Evolutionary conservation across 2,113 vertebrate species (phyloP).

Genomic region (Addax nasomaculatus): DNA sequence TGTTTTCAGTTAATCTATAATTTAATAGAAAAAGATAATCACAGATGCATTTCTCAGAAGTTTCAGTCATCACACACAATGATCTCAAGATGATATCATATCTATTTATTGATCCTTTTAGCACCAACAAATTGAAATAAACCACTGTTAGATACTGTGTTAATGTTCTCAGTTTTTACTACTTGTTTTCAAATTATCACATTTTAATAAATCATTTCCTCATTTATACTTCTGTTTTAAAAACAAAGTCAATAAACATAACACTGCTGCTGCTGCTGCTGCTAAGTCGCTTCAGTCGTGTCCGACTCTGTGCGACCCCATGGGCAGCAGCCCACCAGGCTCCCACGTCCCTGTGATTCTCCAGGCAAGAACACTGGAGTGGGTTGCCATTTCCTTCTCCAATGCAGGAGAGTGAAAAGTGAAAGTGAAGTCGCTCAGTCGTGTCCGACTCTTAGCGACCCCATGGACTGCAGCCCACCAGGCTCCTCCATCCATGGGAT

Average conservation of each 20-base stretch:
- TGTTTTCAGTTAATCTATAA: constrained; percentile 23
- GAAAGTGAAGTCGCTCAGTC: too few species aligned
- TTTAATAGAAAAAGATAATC: neutral
- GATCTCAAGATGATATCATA: constrained; percentile 19
- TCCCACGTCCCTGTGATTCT: too few species aligned
- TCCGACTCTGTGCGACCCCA: too few species aligned
- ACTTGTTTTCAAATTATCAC: neutral
- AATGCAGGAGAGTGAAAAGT: too few species aligned
- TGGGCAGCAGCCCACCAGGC: too few species aligned
- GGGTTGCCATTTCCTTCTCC: too few species aligned
- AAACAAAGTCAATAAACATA: neutral
- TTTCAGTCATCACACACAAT: neutral
- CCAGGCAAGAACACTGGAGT: too few species aligned
- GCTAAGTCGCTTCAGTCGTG: too few species aligned
- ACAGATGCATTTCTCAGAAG: constrained; percentile 19
- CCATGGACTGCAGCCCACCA: too few species aligned
- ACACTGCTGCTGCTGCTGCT: too few species aligned
- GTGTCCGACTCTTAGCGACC: too few species aligned
- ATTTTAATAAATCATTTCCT: neutral
- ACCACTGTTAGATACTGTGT: neutral
- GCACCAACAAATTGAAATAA: neutral
- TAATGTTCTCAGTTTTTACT: neutral
- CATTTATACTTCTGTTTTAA: neutral
- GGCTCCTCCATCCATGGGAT: too few species aligned
- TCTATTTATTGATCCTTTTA: neutral